These are phyloP conservation scores for Atlantisia rogersi DNA, from an alignment of 2,113 vertebrate genomes.

Conservation along the genomic window DNA sequence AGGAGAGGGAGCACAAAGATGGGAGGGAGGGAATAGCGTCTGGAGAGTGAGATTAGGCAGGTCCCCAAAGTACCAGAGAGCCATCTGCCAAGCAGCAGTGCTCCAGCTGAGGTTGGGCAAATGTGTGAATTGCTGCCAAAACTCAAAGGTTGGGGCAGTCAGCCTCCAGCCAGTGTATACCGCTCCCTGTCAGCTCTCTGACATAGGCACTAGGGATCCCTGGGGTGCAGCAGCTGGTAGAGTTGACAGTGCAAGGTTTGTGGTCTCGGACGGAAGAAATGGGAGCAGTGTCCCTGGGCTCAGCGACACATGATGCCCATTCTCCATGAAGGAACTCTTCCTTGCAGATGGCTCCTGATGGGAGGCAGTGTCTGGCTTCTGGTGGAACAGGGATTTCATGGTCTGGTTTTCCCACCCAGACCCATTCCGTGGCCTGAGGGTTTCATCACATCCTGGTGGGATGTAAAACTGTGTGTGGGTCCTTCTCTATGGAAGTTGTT, in stretches of 20 bases:
- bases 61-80: neutral
- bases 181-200: rapidly evolving
- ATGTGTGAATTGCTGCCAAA: neutral
- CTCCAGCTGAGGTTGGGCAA: neutral
- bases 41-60: neutral
- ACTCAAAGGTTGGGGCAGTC: neutral
- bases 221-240: neutral
- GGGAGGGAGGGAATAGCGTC: neutral
- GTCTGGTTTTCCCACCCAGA: neutral
- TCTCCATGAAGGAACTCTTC: neutral
- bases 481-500: neutral
- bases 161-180: neutral
- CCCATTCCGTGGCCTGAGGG: rapidly evolving
- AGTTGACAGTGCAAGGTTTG: neutral
- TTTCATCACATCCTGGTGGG: rapidly evolving
- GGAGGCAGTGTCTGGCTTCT: neutral
- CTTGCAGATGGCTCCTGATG: neutral
- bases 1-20: neutral
- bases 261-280: neutral
- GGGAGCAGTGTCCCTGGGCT: neutral
- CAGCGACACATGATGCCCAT: rapidly evolving
- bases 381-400: neutral
- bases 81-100: neutral
- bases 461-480: neutral
- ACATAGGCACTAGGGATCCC: rapidly evolving